Evolutionary conservation across 2,888 invertebrate genomes (phyloP), one percentile per base, ranked within the genome.

Genomic region (Polydesmus complanatus): DNA sequence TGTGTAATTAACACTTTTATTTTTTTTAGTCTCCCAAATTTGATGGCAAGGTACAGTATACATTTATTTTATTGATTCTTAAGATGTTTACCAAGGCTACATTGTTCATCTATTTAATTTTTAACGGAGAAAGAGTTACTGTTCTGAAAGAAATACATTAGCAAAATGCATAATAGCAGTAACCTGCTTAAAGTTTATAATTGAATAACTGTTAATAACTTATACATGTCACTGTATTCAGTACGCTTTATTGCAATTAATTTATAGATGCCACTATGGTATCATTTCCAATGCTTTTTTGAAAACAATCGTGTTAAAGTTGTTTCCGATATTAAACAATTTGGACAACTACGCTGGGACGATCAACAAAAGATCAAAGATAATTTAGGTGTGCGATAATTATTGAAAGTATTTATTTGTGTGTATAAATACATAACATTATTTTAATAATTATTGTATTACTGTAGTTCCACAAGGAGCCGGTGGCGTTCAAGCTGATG

Each of bases 201-300:
- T n/a, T n/a, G n/a, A n/a, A n/a, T n/a, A n/a, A n/a, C n/a, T n/a
- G n/a, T n/a, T n/a, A n/a, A n/a, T n/a, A n/a, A n/a, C n/a, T n/a
- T n/a, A n/a, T n/a, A n/a, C n/a, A n/a, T n/a, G n/a, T n/a, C n/a
- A n/a, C n/a, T n/a, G n/a, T n/a, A n/a, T n/a, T n/a, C n/a, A n/a
- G n/a, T n/a, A n/a, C n/a, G n/a, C n/a, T n/a, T n/a, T n/a, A n/a
- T n/a, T n/a, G n/a, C n/a, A n/a, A n/a, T n/a, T n/a, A n/a, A 48
- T 23, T 26, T n/a, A 49, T 52, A 74, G 73, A 68, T 73, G 67
- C 82, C 91, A 0, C 83, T 85, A 68, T 96, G 95, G 95, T 88
- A 84, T 71, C 95, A 96, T 75, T 80, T 81, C 63, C 76, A 78
- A 1, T 96, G 96, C 71, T 94, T 96, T 73, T 95, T 94, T 71